phyloP scores from a whole-genome alignment of 2,113 vertebrate genomes.

The Chaetodon trifascialis region DNA sequence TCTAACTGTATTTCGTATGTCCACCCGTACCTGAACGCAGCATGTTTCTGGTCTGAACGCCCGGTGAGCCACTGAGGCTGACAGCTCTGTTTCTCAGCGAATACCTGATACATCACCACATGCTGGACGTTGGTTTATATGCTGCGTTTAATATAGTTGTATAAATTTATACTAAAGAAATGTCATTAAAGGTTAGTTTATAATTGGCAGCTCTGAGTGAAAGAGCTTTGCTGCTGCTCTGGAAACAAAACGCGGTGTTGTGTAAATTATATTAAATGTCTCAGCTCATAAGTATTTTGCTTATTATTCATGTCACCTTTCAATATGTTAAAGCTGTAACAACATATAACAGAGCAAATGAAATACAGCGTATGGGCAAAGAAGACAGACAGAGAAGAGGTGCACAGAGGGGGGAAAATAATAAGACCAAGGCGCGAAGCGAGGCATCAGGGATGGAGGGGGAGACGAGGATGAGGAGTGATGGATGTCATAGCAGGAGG shows the following conservation, averaged over 20 bases:
- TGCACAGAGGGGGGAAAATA: background rate
- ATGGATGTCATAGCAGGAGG: constrained; percentile 42
- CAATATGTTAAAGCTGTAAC: background rate
- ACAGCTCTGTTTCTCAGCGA: background rate
- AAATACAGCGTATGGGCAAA: background rate
- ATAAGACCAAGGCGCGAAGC: background rate
- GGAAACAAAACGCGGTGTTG: too few relatives aligned
- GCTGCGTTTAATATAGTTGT: background rate
- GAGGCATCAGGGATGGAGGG: background rate
- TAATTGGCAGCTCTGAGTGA: constrained; percentile 9
- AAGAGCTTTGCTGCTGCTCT: background rate
- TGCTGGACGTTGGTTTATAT: background rate
- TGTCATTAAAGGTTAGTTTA: background rate
- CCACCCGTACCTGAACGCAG: background rate
- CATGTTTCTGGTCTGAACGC: background rate
- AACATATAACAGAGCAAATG: background rate
- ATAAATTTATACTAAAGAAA: background rate
- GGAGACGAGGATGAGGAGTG: constrained; percentile 22
- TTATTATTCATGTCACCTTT: background rate
- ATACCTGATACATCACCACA: background rate
- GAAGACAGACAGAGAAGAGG: background rate
- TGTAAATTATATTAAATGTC: too few relatives aligned
- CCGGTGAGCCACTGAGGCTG: background rate
- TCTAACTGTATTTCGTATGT: background rate
- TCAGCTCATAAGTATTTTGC: background rate